phyloP scores from a whole-genome alignment of 2,888 invertebrate genomes.

The Coelopa pilipes region DNA sequence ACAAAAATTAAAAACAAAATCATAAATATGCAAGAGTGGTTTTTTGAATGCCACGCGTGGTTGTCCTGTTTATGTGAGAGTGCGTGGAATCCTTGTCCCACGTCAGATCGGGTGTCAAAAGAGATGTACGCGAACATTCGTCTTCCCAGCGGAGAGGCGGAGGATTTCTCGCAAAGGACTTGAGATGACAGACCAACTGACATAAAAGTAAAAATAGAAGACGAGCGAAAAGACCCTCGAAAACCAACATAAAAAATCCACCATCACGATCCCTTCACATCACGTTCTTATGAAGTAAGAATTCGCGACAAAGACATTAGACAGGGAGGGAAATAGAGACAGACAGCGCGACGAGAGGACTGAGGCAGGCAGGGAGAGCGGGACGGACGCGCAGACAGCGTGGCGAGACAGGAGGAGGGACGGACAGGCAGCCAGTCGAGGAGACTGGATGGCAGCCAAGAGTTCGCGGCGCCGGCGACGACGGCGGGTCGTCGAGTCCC shows the following conservation, averaged over 20 bases:
- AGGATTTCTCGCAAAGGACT: background rate
- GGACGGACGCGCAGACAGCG: no score
- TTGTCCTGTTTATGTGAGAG: background rate
- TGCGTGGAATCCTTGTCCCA: background rate
- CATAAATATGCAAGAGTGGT: background rate
- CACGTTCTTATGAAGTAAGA: no score
- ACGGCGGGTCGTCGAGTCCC: background rate
- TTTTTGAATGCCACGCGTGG: background rate
- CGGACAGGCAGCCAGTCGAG: slow-evolving; percentile 14
- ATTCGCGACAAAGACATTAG: no score
- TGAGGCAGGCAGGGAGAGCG: background rate
- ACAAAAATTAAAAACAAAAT: no score
- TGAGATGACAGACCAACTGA: no score
- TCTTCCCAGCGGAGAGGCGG: background rate
- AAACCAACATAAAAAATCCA: background rate
- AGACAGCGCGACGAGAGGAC: background rate
- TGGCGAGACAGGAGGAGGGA: background rate
- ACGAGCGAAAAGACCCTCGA: background rate
- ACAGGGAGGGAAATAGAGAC: background rate
- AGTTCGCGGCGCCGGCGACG: background rate
- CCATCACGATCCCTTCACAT: no score
- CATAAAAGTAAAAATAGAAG: no score
- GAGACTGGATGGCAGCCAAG: slow-evolving; percentile 25
- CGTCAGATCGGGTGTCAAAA: slow-evolving; percentile 7
- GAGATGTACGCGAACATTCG: background rate